These are phyloP conservation scores for Sander lucioperca DNA, from an alignment of 2,113 vertebrate species.

Conservation along the genomic window DNA sequence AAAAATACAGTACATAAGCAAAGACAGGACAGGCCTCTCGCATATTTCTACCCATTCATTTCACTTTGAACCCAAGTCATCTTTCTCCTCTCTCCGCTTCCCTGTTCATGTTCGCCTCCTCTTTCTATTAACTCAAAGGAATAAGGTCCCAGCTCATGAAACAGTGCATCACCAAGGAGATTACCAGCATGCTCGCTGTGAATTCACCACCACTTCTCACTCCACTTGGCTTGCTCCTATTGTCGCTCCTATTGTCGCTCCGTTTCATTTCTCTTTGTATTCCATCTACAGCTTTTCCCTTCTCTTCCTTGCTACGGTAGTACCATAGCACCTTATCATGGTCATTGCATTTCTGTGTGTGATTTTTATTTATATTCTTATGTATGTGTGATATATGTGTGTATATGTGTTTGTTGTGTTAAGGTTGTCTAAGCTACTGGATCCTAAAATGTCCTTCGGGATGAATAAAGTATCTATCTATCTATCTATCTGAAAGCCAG, in stretches of 20 bases:
- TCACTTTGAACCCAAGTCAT: not conserved
- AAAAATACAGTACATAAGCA: not conserved
- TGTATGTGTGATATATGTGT: no score
- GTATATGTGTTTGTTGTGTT: no score
- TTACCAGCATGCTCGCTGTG: conserved; percentile 9
- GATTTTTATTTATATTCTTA: no score
- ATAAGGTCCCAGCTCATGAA: conserved; percentile 1
- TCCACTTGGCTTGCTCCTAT: conserved; percentile 6
- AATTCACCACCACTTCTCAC: conserved; percentile 5
- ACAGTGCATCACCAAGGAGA: conserved; percentile 4
- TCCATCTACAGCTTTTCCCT: not conserved
- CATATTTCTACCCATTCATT: not conserved
- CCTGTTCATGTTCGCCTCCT: not conserved
- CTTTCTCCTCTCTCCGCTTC: not conserved
- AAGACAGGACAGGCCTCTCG: not conserved
- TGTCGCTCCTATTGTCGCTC: not conserved
- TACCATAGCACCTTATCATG: no score
- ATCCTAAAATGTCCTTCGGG: no score
- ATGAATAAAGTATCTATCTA: no score
- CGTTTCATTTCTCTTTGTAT: conserved; percentile 14
- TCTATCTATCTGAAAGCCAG: not conserved
- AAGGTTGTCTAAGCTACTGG: no score
- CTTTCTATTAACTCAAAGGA: not conserved
- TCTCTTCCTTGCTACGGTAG: no score
- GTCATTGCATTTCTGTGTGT: no score